These are phyloP conservation scores for Chelonus formosanus DNA, from an alignment of 2,888 invertebrate species.

Conservation along the genomic window DNA sequence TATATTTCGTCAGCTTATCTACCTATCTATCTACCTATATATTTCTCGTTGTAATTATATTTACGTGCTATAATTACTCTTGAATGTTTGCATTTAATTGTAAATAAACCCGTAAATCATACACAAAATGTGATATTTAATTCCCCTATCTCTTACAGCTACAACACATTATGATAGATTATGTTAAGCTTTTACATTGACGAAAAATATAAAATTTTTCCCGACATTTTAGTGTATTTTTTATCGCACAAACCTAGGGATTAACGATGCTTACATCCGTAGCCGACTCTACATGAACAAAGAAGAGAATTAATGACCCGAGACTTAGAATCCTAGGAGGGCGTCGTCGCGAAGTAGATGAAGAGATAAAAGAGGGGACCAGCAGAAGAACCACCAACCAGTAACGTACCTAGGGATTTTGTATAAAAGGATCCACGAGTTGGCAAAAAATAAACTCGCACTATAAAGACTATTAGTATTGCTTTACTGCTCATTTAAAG, in stretches of 20 bases:
- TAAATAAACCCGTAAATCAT: neutral
- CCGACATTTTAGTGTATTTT: constrained; percentile 6
- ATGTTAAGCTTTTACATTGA: neutral
- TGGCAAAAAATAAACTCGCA: no score
- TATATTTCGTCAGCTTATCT: constrained; percentile 33
- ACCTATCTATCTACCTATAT: neutral
- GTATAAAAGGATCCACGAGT: no score
- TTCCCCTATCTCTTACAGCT: no score
- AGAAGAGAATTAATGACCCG: constrained; percentile 30
- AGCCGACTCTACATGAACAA: constrained; percentile 13
- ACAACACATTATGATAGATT: neutral
- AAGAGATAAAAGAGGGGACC: constrained; percentile 14
- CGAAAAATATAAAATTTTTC: constrained; percentile 3
- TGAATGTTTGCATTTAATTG: constrained; percentile 4
- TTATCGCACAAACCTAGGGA: constrained; percentile 12
- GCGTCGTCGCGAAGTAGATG: constrained; percentile 17
- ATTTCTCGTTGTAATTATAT: constrained; percentile 22
- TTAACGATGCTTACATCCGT: constrained; percentile 17
- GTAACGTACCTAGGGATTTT: no score
- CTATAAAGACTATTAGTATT: no score
- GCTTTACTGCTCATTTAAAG: no score
- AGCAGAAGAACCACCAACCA: constrained; percentile 1
- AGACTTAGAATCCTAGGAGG: constrained; percentile 22
- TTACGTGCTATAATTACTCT: constrained; percentile 11
- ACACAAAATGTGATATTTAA: neutral